A percentile compares a stretch with the other conserved stretches of the same genome.
phyloP scores from a whole-genome alignment of 1,140 invertebrate species.

The Zaprionus inermis region DNA sequence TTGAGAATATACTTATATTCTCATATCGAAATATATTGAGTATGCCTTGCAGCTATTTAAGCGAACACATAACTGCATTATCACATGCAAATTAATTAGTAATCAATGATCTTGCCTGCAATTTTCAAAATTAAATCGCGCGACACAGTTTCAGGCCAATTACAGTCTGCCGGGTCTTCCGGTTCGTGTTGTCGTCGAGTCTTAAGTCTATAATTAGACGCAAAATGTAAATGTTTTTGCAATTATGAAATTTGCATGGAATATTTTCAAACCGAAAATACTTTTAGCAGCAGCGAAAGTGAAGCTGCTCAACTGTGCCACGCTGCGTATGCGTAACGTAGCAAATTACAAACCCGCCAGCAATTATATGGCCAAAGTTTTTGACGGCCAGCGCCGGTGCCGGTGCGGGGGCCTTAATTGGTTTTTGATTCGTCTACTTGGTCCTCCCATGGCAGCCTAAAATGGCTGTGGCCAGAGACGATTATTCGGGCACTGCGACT shows the following conservation, averaged over 20 bases:
- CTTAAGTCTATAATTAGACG: slow-evolving; percentile 61
- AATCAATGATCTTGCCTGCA: slow-evolving; percentile 13
- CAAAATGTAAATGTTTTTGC: slow-evolving; percentile 56
- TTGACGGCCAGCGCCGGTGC: slow-evolving; percentile 1
- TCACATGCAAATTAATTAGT: neutral
- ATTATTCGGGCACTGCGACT: slow-evolving; percentile 21
- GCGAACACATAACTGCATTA: neutral
- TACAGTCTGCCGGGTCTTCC: slow-evolving; percentile 18
- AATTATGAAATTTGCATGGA: slow-evolving; percentile 55
- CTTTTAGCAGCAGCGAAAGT: slow-evolving; percentile 35
- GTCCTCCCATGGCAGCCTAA: slow-evolving; percentile 5
- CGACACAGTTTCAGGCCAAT: slow-evolving; percentile 28
- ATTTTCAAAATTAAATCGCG: slow-evolving; percentile 17
- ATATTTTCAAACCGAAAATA: too few relatives aligned
- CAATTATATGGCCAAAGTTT: slow-evolving; percentile 61
- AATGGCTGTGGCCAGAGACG: slow-evolving; percentile 31
- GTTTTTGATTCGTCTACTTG: slow-evolving; percentile 64
- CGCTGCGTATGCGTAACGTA: slow-evolving; percentile 31
- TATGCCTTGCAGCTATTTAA: neutral
- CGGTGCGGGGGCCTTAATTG: slow-evolving; percentile 53
- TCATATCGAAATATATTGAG: neutral
- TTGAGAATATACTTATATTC: neutral
- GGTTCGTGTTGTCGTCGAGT: slow-evolving; percentile 23
- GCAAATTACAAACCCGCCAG: slow-evolving; percentile 47
- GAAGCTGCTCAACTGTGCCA: slow-evolving; percentile 33